Conservation (phyloP, 2,113 vertebrate species). For the Salvelinus namaycush region DNA sequence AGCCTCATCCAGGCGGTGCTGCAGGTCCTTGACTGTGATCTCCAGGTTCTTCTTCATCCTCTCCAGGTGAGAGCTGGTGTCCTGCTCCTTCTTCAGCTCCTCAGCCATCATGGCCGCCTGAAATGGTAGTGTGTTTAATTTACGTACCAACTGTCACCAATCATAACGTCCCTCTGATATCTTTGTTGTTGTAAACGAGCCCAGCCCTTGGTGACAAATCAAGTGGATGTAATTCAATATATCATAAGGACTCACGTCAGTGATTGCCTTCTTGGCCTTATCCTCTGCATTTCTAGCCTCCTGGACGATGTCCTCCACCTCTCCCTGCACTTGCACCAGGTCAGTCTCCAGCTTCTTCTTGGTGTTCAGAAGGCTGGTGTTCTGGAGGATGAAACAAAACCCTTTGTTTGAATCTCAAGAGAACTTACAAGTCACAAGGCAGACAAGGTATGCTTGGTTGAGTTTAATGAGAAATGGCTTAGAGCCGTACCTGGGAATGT, state of each 20-base stretch:
- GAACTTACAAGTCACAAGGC: too few species aligned
- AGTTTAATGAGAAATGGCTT: background rate
- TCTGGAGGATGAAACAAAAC: conserved; percentile 29
- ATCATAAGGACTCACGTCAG: conserved; percentile 67
- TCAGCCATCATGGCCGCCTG: conserved; percentile 87
- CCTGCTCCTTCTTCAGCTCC: conserved; percentile 90
- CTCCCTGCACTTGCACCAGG: conserved; percentile 64
- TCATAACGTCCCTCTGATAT: too few species aligned
- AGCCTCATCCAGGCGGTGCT: conserved; percentile 88
- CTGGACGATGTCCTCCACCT: conserved; percentile 66
- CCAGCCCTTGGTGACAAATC: too few species aligned
- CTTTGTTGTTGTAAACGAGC: too few species aligned
- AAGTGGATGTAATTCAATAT: too few species aligned
- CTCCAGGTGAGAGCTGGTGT: conserved; percentile 88
- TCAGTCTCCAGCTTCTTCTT: conserved; percentile 70
- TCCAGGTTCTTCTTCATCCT: conserved; percentile 98
- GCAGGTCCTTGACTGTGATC: conserved; percentile 76
- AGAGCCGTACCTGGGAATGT: too few species aligned
- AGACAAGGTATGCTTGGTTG: too few species aligned
- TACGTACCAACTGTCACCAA: too few species aligned
- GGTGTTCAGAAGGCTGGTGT: conserved; percentile 64
- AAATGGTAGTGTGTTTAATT: background rate
- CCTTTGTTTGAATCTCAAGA: too few species aligned
- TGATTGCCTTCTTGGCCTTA: conserved; percentile 96
- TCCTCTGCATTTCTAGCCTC: conserved; percentile 84